phyloP scores from a whole-genome alignment of 2,888 invertebrate species.

The Macrophya alboannulata region DNA sequence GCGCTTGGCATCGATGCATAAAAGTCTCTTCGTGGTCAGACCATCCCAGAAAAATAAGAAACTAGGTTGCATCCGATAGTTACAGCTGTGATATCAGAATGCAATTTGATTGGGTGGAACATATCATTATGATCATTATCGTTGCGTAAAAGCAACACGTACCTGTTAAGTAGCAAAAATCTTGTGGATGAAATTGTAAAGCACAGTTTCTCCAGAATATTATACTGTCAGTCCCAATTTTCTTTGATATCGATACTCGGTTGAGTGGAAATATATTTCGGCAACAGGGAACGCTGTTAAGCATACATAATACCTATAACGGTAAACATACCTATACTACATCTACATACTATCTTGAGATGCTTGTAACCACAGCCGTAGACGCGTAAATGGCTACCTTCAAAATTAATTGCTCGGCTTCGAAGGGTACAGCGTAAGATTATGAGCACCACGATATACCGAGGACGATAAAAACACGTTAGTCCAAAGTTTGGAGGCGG shows the following conservation, averaged over 20 bases:
- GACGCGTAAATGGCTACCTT: slow-evolving; percentile 18
- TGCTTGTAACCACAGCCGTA: slow-evolving; percentile 1
- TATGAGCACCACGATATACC: not conserved
- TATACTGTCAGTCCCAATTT: not conserved
- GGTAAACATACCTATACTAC: not conserved
- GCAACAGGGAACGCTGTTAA: not conserved
- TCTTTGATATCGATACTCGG: not conserved
- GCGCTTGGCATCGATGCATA: not conserved
- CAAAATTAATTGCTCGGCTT: slow-evolving; percentile 28
- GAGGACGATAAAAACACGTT: slow-evolving; percentile 1
- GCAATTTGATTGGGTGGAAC: not conserved
- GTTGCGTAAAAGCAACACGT: not conserved
- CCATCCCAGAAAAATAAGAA: not conserved
- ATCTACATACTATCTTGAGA: not conserved
- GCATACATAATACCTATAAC: not conserved
- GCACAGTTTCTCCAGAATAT: not conserved
- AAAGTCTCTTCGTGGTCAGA: not conserved
- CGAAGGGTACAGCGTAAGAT: slow-evolving; percentile 17
- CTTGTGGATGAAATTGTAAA: not conserved
- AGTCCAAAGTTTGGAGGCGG: slow-evolving; percentile 4
- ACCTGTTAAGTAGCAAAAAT: not conserved
- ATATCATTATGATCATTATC: not conserved
- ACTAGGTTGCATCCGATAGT: not conserved
- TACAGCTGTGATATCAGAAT: not conserved
- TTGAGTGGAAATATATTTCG: not conserved